A percentile compares a stretch with the other conserved stretches of the same genome.
These are phyloP conservation scores for Chaetura pelagica DNA, from an alignment of 2,113 vertebrate genomes.

Conservation along the genomic window DNA sequence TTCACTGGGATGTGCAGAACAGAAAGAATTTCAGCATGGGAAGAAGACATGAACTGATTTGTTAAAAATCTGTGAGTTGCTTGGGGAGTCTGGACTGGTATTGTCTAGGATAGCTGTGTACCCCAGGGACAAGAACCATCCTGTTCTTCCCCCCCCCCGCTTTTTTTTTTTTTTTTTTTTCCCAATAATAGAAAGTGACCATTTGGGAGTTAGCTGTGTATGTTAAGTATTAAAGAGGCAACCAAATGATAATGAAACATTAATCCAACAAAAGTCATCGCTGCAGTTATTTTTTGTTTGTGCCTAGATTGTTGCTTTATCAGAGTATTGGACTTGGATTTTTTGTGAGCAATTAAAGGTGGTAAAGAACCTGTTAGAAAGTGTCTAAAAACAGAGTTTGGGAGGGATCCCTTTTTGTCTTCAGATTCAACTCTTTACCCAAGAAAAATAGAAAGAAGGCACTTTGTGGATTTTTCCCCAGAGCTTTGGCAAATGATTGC, in stretches of 20 bases:
- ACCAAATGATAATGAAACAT: neutral
- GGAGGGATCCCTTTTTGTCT: neutral
- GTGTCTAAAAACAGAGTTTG: neutral
- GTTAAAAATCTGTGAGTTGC: neutral
- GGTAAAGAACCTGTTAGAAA: neutral
- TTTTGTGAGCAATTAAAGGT: neutral
- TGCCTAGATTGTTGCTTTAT: neutral
- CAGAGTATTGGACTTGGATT: neutral
- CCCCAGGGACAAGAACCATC: neutral
- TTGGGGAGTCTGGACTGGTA: neutral
- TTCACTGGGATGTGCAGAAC: neutral
- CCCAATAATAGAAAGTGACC: neutral
- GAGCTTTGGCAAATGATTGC: neutral
- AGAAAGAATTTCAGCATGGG: constrained; percentile 32
- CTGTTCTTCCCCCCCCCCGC: neutral
- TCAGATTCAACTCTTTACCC: neutral
- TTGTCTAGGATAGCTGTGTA: neutral
- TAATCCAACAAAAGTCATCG: neutral
- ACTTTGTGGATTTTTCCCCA: neutral
- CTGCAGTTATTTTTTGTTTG: neutral
- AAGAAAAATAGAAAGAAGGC: neutral
- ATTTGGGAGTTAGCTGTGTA: neutral
- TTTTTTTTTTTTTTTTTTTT: neutral
- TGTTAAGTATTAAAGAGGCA: neutral
- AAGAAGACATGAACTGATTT: constrained; percentile 13